Conservation (phyloP, 2,113 vertebrate species). For the Anser cygnoides region DNA sequence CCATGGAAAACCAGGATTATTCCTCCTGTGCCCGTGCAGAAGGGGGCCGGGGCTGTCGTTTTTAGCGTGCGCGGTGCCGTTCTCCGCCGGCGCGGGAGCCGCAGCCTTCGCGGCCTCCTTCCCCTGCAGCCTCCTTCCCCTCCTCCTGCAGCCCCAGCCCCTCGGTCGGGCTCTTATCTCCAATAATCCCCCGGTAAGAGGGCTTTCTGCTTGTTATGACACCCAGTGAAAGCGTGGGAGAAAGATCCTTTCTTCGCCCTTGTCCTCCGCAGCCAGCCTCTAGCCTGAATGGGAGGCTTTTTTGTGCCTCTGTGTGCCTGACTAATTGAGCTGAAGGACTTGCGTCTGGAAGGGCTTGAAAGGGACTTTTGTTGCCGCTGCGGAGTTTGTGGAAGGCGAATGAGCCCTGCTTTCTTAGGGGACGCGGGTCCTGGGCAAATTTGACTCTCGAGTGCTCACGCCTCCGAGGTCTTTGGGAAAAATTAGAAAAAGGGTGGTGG, state of each 20-base stretch:
- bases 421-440: conserved; percentile 46
- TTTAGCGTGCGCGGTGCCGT: not conserved
- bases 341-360: conserved; percentile 80
- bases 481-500: not conserved
- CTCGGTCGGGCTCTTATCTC: conserved; percentile 72
- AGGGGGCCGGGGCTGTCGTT: not conserved
- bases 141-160: not conserved
- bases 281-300: conserved; percentile 61
- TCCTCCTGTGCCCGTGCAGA: not conserved
- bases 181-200: conserved; percentile 76
- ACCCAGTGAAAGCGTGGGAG: conserved; percentile 78
- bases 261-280: conserved; percentile 70
- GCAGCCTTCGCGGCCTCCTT: not conserved
- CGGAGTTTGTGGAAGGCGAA: conserved; percentile 60
- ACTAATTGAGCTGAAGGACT: conserved; percentile 85
- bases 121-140: not conserved
- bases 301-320: conserved; percentile 77
- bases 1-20: conserved; percentile 59
- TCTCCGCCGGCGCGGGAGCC: not conserved
- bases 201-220: conserved; percentile 83
- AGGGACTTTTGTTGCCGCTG: conserved; percentile 76
- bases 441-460: conserved; percentile 28
- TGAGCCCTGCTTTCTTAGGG: conserved; percentile 42
- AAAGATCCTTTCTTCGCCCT: conserved; percentile 69
- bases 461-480: not conserved